Evolutionary conservation across 2,113 vertebrate genomes (phyloP), one percentile per base, ranked within the genome.

Genomic region (Rhynchomys soricoides): DNA sequence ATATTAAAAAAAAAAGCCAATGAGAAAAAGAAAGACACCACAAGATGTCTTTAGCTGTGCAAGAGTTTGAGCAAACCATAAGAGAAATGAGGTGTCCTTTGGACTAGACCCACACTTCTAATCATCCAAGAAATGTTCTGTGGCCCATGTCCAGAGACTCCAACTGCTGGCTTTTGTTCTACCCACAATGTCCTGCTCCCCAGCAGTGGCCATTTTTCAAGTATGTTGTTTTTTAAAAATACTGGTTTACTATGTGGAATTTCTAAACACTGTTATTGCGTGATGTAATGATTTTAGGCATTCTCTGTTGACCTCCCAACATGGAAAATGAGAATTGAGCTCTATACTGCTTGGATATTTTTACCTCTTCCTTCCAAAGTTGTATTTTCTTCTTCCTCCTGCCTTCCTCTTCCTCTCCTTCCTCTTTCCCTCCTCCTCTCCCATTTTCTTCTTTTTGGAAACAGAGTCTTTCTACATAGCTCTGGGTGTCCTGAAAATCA

Each of bases 271-370:
- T 85, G 40, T 52, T 64, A 40, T 70, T 88, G 74, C 78, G n/a
- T 95, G 62, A 87, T 59, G 31, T 78, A 87, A 96, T 7, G 15
- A 55, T 89, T 94, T 91, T 82, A 88, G 82, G 90, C 6, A 45
- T 37, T 77, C 29, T 91, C 64, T 83, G 86, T 37, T 86, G 45
- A 59, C 73, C 88, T 92, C 12, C 52, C 43, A 81, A 81, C 48
- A 43, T 43, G 26, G 77, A 70, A 97, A 59, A 93, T 82, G 59
- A 96, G 57, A 88, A 77, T 77, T 66, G 92, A 88, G 59, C 24
- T 45, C n/a, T 77, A 66, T 82, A 40, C 83, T 31, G 13, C 45
- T 91, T 43, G 24, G 82, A 74, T 68, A 29, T 59, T 40, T 93
- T 71, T n/a, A 52, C 45, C 57, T 45, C 43, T 6, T n/a, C 24